A percentile compares a stretch with the other conserved stretches of the same genome.
phyloP scores from a whole-genome alignment of 2,797 vertebrate species.

The Simalia tracyae region DNA sequence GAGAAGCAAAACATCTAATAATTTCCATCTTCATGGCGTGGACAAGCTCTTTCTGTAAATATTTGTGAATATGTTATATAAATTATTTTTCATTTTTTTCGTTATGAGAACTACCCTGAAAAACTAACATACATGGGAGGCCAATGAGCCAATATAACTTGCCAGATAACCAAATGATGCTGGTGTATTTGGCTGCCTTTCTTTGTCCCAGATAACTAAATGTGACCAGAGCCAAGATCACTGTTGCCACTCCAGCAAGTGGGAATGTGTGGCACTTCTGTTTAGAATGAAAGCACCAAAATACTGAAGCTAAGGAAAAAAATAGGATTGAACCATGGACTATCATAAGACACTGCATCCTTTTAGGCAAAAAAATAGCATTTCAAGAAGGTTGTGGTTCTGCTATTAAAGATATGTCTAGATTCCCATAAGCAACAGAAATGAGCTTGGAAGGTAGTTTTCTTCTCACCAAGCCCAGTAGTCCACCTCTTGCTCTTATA shows the following conservation, averaged over 20 bases:
- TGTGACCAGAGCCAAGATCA: neutral
- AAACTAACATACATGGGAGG: neutral
- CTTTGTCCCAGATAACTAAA: neutral
- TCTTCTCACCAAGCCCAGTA: neutral
- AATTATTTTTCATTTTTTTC: neutral
- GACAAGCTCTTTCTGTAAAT: neutral
- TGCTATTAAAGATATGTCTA: neutral
- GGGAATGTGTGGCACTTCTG: neutral
- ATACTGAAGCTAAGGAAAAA: neutral
- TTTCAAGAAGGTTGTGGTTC: neutral
- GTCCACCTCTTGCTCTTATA: neutral
- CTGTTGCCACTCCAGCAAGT: neutral
- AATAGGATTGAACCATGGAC: neutral
- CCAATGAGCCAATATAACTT: neutral
- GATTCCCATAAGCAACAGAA: neutral
- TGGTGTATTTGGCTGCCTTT: neutral
- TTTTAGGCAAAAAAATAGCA: neutral
- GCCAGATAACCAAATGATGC: neutral
- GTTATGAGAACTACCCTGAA: neutral
- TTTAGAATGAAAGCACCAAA: neutral
- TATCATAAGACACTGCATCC: neutral
- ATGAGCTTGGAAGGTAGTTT: neutral
- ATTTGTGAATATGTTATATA: neutral
- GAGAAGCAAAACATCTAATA: neutral
- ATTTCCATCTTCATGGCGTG: conserved; percentile 5